Conservation (phyloP, 2,888 invertebrate species). For the Uloborus plumipes region DNA sequence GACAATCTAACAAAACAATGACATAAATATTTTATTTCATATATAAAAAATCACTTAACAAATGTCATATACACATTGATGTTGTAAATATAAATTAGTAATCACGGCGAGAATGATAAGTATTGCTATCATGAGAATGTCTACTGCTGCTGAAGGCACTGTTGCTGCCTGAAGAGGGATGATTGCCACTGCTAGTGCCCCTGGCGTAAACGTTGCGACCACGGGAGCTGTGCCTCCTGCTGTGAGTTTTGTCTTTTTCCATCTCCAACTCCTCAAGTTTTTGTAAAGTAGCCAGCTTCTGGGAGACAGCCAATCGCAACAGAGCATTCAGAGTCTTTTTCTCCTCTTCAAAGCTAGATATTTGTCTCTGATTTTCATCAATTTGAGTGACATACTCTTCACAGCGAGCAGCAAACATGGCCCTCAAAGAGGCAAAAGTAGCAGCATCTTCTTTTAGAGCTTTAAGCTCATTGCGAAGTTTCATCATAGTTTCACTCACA, state of each 20-base stretch:
- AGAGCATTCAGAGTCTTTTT: constrained; percentile 98
- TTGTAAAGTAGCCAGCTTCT: constrained; percentile 95
- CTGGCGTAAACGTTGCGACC: constrained; percentile 55
- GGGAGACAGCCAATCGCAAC: constrained; percentile 95
- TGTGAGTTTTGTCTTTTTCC: constrained; percentile 73
- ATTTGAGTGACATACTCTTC: constrained; percentile 99
- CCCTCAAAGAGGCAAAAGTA: constrained; percentile 93
- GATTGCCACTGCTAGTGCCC: constrained; percentile 28
- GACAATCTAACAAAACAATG: too few species aligned
- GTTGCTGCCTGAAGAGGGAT: constrained; percentile 36
- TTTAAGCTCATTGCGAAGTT: constrained; percentile 93
- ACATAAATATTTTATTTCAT: too few species aligned
- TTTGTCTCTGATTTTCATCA: constrained; percentile 93
- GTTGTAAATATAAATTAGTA: constrained; percentile 30
- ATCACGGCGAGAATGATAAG: constrained; percentile 52
- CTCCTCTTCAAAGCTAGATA: constrained; percentile 95
- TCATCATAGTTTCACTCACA: constrained; percentile 97
- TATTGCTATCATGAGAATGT: constrained; percentile 46
- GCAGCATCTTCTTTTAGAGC: constrained; percentile 98
- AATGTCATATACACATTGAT: too few species aligned
- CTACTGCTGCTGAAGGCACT: constrained; percentile 49
- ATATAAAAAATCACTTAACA: too few species aligned
- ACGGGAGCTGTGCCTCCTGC: constrained; percentile 66
- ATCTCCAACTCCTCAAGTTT: constrained; percentile 97
- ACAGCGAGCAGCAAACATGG: constrained; percentile 99